These are phyloP conservation scores for Philaethria dido DNA, from an alignment of 2,888 invertebrate species.

Conservation along the genomic window DNA sequence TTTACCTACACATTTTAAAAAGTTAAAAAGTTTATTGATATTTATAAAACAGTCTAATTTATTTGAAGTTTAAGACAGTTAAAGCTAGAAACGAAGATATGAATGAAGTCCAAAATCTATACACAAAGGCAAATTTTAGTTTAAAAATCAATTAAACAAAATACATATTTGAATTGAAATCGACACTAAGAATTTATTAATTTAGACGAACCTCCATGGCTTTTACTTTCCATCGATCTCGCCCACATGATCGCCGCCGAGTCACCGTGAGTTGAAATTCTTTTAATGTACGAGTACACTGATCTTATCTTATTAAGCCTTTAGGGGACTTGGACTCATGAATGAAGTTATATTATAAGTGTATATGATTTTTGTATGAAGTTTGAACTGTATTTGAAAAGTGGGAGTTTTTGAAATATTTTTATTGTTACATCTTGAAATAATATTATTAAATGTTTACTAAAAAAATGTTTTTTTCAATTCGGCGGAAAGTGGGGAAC, in stretches of 20 bases:
- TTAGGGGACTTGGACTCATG: conserved; percentile 2
- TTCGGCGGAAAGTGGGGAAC: too few relatives aligned
- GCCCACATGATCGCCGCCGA: conserved; percentile 22
- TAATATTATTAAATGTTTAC: too few relatives aligned
- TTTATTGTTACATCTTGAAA: too few relatives aligned
- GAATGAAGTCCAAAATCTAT: neutral
- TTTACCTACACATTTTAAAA: too few relatives aligned
- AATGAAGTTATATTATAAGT: conserved; percentile 7
- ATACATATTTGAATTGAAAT: neutral
- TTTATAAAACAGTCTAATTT: too few relatives aligned
- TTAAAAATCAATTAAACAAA: neutral
- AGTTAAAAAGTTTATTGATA: too few relatives aligned
- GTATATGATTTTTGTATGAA: neutral
- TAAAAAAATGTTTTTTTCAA: too few relatives aligned
- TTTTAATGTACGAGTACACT: conserved; percentile 9
- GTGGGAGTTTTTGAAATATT: too few relatives aligned
- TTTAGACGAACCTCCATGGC: conserved; percentile 24
- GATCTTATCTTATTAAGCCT: conserved; percentile 20
- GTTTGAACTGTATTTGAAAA: too few relatives aligned
- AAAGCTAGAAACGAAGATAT: too few relatives aligned
- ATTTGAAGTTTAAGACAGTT: too few relatives aligned
- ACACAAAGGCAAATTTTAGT: neutral
- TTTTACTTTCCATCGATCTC: conserved; percentile 32
- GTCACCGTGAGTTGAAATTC: conserved; percentile 15
- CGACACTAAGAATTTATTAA: conserved; percentile 15